Evolutionary conservation across 1,140 invertebrate species (phyloP).

Genomic region (Bacillus rossius): DNA sequence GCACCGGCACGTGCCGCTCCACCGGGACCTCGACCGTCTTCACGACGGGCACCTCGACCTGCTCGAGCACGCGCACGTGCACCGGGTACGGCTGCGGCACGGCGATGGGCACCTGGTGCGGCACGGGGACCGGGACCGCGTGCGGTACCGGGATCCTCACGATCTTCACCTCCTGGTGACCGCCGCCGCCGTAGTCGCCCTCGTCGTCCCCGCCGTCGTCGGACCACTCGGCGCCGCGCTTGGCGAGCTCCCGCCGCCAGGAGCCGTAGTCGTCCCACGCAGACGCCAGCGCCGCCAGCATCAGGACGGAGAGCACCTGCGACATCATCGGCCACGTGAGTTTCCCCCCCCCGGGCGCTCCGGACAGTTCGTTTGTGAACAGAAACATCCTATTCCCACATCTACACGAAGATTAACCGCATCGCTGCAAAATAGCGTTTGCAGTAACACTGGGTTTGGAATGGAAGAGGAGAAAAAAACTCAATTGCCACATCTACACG

Average conservation of each 20-base stretch:
- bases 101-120: slow-evolving; percentile 2
- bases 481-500: no score
- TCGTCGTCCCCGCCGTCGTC: neutral
- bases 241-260: neutral
- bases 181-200: neutral
- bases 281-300: neutral
- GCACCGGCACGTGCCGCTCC: slow-evolving; percentile 8
- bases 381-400: no score
- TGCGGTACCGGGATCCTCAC: slow-evolving; percentile 12
- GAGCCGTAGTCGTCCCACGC: neutral
- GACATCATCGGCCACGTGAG: no score
- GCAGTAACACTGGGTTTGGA: no score
- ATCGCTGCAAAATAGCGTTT: no score
- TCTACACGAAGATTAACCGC: no score
- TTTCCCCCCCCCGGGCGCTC: no score
- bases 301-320: neutral
- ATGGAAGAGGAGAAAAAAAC: no score
- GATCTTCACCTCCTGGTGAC: slow-evolving; percentile 1
- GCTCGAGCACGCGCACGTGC: slow-evolving; percentile 4
- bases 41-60: slow-evolving; percentile 6
- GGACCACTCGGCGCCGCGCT: neutral
- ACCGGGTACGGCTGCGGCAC: slow-evolving; percentile 14
- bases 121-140: slow-evolving; percentile 7
- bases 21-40: slow-evolving; percentile 12
- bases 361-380: no score